A percentile compares a stretch with the other conserved stretches of the same genome.
These are phyloP conservation scores for Okapia johnstoni DNA, from an alignment of 2,113 vertebrate genomes.

Conservation along the genomic window DNA sequence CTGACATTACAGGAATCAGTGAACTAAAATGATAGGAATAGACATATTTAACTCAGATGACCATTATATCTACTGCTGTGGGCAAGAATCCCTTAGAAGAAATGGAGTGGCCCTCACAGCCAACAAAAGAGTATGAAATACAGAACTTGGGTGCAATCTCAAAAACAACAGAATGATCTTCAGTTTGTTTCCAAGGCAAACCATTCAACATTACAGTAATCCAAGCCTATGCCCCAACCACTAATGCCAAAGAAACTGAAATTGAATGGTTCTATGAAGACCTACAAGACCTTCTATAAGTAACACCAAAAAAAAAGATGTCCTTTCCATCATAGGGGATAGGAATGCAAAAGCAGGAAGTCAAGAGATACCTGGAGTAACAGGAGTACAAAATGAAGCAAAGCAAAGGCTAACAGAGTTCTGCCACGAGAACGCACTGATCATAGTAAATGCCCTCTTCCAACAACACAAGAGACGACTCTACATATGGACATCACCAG, in stretches of 20 bases:
- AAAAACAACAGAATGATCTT: neutral
- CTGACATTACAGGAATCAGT: neutral
- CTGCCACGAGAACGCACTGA: neutral
- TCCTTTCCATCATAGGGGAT: neutral
- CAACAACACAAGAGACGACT: neutral
- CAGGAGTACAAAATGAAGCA: neutral
- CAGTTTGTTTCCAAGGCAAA: neutral
- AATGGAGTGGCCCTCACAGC: neutral
- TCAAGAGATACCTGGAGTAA: neutral
- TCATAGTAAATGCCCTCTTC: neutral
- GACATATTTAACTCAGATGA: neutral
- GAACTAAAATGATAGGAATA: neutral
- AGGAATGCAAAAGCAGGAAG: neutral
- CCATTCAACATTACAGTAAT: neutral
- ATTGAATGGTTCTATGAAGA: neutral
- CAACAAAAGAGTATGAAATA: neutral
- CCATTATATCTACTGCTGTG: neutral
- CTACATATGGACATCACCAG: neutral
- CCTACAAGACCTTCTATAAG: neutral
- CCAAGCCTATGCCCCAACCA: neutral
- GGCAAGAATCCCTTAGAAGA: neutral
- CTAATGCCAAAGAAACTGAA: neutral
- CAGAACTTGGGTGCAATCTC: neutral
- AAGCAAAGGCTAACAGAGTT: neutral
- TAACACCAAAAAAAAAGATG: neutral